Conservation (phyloP, 2,113 vertebrate species). For the Kryptolebias marmoratus region DNA sequence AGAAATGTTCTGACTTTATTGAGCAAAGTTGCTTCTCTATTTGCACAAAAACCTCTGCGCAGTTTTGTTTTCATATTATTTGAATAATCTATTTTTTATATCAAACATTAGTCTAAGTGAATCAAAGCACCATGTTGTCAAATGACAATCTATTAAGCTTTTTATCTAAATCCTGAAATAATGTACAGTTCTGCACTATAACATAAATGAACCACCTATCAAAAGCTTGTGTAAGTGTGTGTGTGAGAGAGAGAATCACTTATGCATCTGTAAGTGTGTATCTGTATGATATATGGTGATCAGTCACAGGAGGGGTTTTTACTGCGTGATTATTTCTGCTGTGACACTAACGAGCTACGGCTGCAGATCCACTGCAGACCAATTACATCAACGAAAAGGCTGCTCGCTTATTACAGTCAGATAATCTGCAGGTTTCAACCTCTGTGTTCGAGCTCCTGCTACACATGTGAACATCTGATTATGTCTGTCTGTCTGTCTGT, state of each 20-base stretch:
- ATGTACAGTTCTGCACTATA: slow-evolving; percentile 67
- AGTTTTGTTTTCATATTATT: slow-evolving; percentile 12
- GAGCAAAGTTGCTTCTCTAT: slow-evolving; percentile 5
- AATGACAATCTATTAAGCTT: slow-evolving; percentile 47
- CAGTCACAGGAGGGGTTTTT: slow-evolving; percentile 82
- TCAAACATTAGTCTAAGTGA: slow-evolving; percentile 39
- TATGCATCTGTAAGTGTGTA: slow-evolving; percentile 73
- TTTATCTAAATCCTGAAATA: slow-evolving; percentile 51
- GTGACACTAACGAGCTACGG: slow-evolving; percentile 82
- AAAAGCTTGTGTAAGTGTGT: slow-evolving; percentile 12
- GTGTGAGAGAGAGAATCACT: slow-evolving; percentile 48
- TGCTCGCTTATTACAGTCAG: slow-evolving; percentile 73
- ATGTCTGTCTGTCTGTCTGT: slow-evolving; percentile 8
- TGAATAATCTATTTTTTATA: slow-evolving; percentile 26
- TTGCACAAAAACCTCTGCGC: slow-evolving; percentile 1
- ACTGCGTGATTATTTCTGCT: slow-evolving; percentile 82
- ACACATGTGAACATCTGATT: slow-evolving; percentile 59
- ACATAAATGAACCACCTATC: slow-evolving; percentile 62
- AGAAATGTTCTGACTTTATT: slow-evolving; percentile 8
- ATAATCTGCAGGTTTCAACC: slow-evolving; percentile 75
- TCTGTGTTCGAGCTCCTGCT: slow-evolving; percentile 60
- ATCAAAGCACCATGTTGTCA: slow-evolving; percentile 44
- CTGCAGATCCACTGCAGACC: slow-evolving; percentile 81
- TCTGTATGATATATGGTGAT: slow-evolving; percentile 78
- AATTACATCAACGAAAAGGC: slow-evolving; percentile 76